Evolutionary conservation across 2,113 vertebrate species (phyloP).

Genomic region (Leptodactylus fuscus): DNA sequence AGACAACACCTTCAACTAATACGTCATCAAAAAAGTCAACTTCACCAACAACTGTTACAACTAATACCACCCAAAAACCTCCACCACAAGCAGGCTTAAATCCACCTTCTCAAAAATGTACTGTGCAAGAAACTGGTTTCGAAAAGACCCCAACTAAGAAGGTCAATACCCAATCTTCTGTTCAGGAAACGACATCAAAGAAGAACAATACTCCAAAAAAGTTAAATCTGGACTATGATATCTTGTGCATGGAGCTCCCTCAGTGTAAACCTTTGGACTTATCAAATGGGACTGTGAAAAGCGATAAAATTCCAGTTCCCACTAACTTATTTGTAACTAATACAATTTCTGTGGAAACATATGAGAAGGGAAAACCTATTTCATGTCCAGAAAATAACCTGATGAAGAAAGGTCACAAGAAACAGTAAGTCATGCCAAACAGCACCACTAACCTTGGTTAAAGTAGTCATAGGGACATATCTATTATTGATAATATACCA

Average conservation of each 20-base stretch:
- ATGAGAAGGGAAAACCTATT: constrained; percentile 68
- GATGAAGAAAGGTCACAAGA: constrained; percentile 69
- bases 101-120: not conserved
- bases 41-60: not conserved
- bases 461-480: too few species aligned
- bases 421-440: constrained; percentile 72
- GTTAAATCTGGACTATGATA: constrained; percentile 31
- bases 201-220: constrained; percentile 32
- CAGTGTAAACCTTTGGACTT: constrained; percentile 52
- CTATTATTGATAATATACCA: too few species aligned
- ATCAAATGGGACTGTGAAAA: constrained; percentile 42
- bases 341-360: constrained; percentile 51
- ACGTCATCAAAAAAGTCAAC: constrained; percentile 22
- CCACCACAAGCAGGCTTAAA: constrained; percentile 29
- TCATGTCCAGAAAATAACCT: constrained; percentile 71
- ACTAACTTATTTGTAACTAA: constrained; percentile 34
- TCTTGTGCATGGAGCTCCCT: constrained; percentile 46
- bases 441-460: not conserved
- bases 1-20: constrained; percentile 46
- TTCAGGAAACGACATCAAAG: constrained; percentile 18
- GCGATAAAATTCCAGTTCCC: constrained; percentile 30
- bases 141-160: constrained; percentile 24
- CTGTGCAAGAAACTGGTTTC: not conserved
- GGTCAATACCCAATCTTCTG: constrained; percentile 18
- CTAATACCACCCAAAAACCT: constrained; percentile 30